Evolutionary conservation across 2,113 vertebrate genomes (phyloP).

Genomic region (Vimba vimba): DNA sequence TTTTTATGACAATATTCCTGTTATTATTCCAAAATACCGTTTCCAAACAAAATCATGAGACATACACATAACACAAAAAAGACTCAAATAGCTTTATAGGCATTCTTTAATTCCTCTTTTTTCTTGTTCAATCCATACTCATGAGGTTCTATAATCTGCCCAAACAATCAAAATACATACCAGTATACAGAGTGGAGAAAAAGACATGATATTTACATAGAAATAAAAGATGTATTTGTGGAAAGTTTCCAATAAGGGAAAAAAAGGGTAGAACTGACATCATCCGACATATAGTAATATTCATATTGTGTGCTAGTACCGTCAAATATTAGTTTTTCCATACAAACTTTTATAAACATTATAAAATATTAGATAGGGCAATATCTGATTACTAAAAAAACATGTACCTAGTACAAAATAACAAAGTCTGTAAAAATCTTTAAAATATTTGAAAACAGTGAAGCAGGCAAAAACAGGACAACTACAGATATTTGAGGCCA

Average conservation of each 20-base stretch:
- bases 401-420: conserved; percentile 72
- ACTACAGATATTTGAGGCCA: conserved; percentile 62
- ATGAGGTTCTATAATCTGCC: conserved; percentile 60
- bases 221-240: conserved; percentile 51
- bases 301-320: conserved; percentile 66
- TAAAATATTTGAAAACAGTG: conserved; percentile 46
- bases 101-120: conserved; percentile 66
- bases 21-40: neutral
- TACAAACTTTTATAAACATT: conserved; percentile 64
- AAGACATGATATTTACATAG: conserved; percentile 57
- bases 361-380: conserved; percentile 60
- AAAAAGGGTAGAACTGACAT: conserved; percentile 57
- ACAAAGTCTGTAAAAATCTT: conserved; percentile 65
- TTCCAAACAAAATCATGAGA: neutral
- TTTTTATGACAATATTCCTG: neutral
- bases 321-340: conserved; percentile 59
- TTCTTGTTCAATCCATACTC: conserved; percentile 54
- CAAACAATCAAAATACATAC: conserved; percentile 66
- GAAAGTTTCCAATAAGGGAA: conserved; percentile 4
- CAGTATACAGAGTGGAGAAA: conserved; percentile 47
- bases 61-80: neutral
- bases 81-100: conserved; percentile 41
- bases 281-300: conserved; percentile 57
- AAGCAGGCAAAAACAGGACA: conserved; percentile 42
- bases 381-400: conserved; percentile 62